Conservation (phyloP, 2,797 vertebrate species). For the Podarcis lilfordi region DNA sequence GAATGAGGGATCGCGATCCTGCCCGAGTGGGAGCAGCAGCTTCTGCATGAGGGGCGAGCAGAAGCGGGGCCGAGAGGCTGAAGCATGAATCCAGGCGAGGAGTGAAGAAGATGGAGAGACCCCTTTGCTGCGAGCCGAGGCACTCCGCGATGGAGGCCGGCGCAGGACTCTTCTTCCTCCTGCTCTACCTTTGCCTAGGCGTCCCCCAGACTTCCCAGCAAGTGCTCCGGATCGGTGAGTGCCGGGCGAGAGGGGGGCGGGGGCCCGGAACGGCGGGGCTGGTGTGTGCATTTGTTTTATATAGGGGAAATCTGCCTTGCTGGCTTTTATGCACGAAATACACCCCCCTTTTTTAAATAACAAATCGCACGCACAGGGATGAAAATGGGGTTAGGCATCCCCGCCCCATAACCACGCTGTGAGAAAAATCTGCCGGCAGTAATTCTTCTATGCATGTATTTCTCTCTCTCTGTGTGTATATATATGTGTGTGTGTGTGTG, state of each 20-base stretch:
- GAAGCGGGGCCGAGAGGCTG: constrained; percentile 24
- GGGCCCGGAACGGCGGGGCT: too few species aligned
- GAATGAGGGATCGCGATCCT: constrained; percentile 59
- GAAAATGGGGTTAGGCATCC: neutral
- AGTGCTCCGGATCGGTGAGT: constrained; percentile 96
- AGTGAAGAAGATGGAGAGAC: constrained; percentile 62
- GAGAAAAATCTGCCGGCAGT: neutral
- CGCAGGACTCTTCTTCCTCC: constrained; percentile 67
- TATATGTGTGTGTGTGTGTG: neutral
- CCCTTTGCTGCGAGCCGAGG: constrained; percentile 51
- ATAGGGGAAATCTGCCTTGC: too few species aligned
- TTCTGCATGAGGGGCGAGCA: neutral
- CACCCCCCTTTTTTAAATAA: too few species aligned
- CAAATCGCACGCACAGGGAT: too few species aligned
- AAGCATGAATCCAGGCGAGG: constrained; percentile 55
- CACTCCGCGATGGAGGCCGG: constrained; percentile 48
- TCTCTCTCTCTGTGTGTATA: too few species aligned
- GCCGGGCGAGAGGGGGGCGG: neutral
- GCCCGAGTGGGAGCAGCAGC: constrained; percentile 52
- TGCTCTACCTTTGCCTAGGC: constrained; percentile 67
- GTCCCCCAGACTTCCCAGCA: constrained; percentile 85
- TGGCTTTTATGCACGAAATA: neutral
- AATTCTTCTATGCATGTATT: neutral
- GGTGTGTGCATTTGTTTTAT: too few species aligned
- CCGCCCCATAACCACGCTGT: neutral